Conservation (phyloP, 2,113 vertebrate species). For the Sphyrna mokarran region DNA sequence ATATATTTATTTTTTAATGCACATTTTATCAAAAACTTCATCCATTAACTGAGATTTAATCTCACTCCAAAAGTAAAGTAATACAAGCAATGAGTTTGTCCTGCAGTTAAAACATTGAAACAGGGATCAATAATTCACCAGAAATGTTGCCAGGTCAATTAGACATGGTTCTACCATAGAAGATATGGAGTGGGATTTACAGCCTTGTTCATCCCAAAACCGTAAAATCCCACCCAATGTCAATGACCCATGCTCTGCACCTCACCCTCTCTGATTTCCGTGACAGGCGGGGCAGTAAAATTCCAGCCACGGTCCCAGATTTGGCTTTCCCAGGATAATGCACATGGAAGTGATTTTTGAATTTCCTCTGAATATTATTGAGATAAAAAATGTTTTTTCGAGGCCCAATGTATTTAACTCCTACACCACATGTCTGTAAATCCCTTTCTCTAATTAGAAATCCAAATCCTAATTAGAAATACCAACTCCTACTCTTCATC, state of each 20-base stretch:
- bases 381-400: conserved; percentile 20
- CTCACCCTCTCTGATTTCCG: too few relatives aligned
- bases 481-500: too few relatives aligned
- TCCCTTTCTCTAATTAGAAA: too few relatives aligned
- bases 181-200: too few relatives aligned
- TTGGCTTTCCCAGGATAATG: background rate
- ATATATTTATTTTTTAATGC: background rate
- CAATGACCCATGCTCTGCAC: too few relatives aligned
- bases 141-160: background rate
- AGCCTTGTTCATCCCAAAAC: too few relatives aligned
- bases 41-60: background rate
- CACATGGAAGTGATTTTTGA: background rate
- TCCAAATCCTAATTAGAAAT: too few relatives aligned
- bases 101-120: conserved; percentile 21
- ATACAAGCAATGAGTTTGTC: conserved; percentile 25
- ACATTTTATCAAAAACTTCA: conserved; percentile 35
- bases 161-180: background rate
- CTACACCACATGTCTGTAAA: too few relatives aligned
- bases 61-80: conserved; percentile 30
- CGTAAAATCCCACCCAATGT: too few relatives aligned
- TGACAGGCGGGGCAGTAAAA: too few relatives aligned
- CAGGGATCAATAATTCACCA: background rate
- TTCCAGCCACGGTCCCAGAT: background rate
- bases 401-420: background rate
- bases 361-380: background rate